A percentile compares a stretch with the other conserved stretches of the same genome.
Evolutionary conservation across 2,113 vertebrate genomes (phyloP).

Genomic region (Neodontobutis hainanensis): DNA sequence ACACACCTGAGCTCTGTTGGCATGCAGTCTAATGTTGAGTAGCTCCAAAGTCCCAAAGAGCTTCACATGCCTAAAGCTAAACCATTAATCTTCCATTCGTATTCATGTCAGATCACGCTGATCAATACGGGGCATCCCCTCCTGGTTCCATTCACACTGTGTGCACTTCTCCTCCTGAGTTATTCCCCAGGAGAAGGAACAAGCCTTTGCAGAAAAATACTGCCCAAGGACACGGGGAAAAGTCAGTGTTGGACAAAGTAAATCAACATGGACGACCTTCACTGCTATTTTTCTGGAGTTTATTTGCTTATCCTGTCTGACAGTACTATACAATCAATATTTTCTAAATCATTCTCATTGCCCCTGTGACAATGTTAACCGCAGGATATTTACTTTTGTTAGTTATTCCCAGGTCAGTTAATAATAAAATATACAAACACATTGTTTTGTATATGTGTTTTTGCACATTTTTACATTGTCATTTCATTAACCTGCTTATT

Average conservation of each 20-base stretch:
- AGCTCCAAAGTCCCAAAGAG: conserved; percentile 19
- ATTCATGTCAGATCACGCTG: conserved; percentile 26
- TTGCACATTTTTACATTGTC: no score
- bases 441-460: no score
- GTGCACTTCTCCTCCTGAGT: conserved; percentile 12
- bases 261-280: neutral
- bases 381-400: no score
- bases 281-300: neutral
- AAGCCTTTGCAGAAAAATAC: neutral
- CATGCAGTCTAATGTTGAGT: conserved; percentile 9
- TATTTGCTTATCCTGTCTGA: neutral
- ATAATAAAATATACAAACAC: no score
- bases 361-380: neutral
- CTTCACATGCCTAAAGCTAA: conserved; percentile 7
- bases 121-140: conserved; percentile 32
- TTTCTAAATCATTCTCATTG: neutral
- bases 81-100: conserved; percentile 38
- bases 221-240: conserved; percentile 4
- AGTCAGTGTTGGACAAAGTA: conserved; percentile 4
- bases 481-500: no score
- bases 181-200: conserved; percentile 9
- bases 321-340: neutral
- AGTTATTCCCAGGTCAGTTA: no score
- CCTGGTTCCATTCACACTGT: conserved; percentile 13
- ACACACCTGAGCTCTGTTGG: neutral